A percentile compares a stretch with the other conserved stretches of the same genome.
These are phyloP conservation scores for Tenrec ecaudatus DNA, from an alignment of 2,113 vertebrate species.

Conservation along the genomic window DNA sequence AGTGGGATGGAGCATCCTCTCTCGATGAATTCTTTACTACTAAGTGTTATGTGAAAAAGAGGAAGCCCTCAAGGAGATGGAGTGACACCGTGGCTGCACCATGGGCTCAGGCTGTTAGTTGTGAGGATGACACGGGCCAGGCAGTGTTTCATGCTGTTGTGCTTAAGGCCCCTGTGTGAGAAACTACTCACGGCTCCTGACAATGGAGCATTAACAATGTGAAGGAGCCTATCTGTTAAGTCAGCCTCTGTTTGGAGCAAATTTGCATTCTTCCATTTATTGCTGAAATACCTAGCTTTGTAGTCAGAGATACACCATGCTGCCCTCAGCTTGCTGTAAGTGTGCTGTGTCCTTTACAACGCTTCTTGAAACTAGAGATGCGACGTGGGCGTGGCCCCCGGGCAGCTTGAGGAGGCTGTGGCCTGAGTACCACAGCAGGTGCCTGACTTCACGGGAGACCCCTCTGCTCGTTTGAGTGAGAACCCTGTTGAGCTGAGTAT, in stretches of 20 bases:
- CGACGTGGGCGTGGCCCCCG: background rate
- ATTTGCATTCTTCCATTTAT: background rate
- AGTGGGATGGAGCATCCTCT: background rate
- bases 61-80: too few relatives aligned
- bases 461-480: background rate
- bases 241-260: background rate
- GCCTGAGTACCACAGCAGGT: background rate
- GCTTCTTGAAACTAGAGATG: background rate
- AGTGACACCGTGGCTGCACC: too few relatives aligned
- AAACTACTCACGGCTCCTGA: too few relatives aligned
- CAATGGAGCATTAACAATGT: background rate
- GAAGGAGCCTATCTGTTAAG: slow-evolving; percentile 41
- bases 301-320: background rate
- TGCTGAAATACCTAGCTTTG: background rate
- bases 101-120: too few relatives aligned
- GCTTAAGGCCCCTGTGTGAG: too few relatives aligned
- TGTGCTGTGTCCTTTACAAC: background rate
- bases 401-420: background rate
- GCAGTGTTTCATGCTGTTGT: too few relatives aligned
- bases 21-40: too few relatives aligned
- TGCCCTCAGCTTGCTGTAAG: background rate
- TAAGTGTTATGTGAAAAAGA: too few relatives aligned
- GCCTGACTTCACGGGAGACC: background rate
- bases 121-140: too few relatives aligned
- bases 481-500: background rate